A percentile compares a stretch with the other conserved stretches of the same genome.
These are phyloP conservation scores for Sebastes itinus DNA, from an alignment of 2,797 vertebrate species.

Conservation along the genomic window DNA sequence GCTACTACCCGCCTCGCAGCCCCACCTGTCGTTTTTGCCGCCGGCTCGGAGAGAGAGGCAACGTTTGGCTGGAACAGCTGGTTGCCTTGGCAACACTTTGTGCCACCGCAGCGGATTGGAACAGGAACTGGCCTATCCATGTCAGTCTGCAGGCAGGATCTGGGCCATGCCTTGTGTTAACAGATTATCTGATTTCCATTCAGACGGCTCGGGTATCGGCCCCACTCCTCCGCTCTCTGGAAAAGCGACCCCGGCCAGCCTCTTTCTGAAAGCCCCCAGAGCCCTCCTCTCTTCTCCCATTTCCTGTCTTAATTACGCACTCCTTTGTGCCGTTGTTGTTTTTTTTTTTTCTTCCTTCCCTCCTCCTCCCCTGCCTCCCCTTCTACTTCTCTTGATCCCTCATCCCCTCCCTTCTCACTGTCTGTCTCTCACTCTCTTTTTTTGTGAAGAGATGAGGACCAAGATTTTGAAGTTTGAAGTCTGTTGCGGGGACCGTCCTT, in stretches of 20 bases:
- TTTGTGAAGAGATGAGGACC: constrained; percentile 61
- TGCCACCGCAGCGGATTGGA: constrained; percentile 74
- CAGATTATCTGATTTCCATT: constrained; percentile 83
- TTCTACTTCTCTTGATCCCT: constrained; percentile 57
- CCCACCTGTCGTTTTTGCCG: constrained; percentile 70
- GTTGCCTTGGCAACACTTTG: constrained; percentile 73
- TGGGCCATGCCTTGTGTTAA: constrained; percentile 82
- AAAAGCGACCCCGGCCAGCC: constrained; percentile 75
- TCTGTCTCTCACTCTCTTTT: constrained; percentile 62
- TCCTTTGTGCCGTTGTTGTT: constrained; percentile 72
- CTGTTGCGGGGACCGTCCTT: constrained; percentile 49
- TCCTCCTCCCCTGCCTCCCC: constrained; percentile 39
- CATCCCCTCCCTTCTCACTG: constrained; percentile 55
- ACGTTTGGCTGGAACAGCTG: constrained; percentile 75
- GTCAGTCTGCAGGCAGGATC: constrained; percentile 79
- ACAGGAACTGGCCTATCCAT: constrained; percentile 80
- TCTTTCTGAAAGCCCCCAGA: constrained; percentile 79
- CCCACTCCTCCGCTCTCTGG: constrained; percentile 70
- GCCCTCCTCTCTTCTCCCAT: constrained; percentile 77
- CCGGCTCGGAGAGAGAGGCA: constrained; percentile 47
- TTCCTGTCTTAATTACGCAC: constrained; percentile 81
- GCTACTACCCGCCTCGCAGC: constrained; percentile 47
- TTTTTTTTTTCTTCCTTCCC: constrained; percentile 24
- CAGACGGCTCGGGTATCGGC: constrained; percentile 78
- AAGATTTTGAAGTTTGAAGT: constrained; percentile 68